These are phyloP conservation scores for Drosophila paulistorum DNA, from an alignment of 1,140 invertebrate species.

Conservation along the genomic window DNA sequence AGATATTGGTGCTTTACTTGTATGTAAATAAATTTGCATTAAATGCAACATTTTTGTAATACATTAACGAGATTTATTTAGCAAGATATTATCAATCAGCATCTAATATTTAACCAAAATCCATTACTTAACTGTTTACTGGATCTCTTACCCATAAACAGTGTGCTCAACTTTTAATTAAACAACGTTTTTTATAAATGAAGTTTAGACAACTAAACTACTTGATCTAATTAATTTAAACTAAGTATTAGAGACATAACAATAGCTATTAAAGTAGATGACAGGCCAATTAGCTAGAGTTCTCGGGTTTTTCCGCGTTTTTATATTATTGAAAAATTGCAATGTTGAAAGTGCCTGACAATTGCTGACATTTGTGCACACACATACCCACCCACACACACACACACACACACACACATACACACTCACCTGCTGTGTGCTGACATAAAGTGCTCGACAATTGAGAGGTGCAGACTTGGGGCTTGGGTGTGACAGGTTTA, in stretches of 20 bases:
- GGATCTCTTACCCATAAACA: too few relatives aligned
- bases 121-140: too few relatives aligned
- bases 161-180: too few relatives aligned
- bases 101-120: too few relatives aligned
- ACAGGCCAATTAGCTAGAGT: slow-evolving; percentile 17
- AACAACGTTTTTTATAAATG: too few relatives aligned
- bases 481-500: slow-evolving; percentile 30
- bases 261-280: neutral
- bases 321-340: slow-evolving; percentile 34
- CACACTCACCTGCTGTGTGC: slow-evolving; percentile 19
- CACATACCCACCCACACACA: slow-evolving; percentile 4
- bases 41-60: too few relatives aligned
- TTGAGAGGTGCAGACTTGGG: slow-evolving; percentile 23
- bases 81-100: too few relatives aligned
- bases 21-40: too few relatives aligned
- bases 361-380: neutral
- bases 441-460: slow-evolving; percentile 50
- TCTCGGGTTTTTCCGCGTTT: slow-evolving; percentile 32
- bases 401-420: slow-evolving; percentile 11
- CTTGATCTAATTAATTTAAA: neutral
- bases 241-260: neutral
- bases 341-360: slow-evolving; percentile 21
- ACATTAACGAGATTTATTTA: too few relatives aligned
- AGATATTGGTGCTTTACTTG: too few relatives aligned
- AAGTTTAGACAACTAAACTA: too few relatives aligned